A percentile compares a stretch with the other conserved stretches of the same genome.
Evolutionary conservation across 2,888 invertebrate species (phyloP).

Genomic region (Cephus pulcher): DNA sequence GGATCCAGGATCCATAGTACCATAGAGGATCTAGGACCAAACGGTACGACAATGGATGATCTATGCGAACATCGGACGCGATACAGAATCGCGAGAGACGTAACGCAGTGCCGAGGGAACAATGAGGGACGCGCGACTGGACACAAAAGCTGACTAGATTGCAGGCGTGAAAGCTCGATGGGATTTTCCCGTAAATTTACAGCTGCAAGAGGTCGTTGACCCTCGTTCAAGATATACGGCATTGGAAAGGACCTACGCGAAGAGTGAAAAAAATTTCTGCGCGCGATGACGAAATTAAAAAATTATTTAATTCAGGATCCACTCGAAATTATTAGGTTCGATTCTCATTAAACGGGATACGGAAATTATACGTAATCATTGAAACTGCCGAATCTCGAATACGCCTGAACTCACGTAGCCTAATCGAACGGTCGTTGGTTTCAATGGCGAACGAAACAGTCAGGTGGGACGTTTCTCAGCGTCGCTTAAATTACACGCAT

Average conservation of each 20-base stretch:
- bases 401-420: neutral
- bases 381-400: neutral
- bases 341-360: neutral
- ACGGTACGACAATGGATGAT: conserved; percentile 36
- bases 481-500: neutral
- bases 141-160: conserved; percentile 42
- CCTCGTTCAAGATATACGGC: neutral
- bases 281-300: neutral
- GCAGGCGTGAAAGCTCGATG: conserved; percentile 41
- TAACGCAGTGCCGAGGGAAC: conserved; percentile 14
- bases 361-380: neutral
- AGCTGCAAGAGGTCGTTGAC: neutral
- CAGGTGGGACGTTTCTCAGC: neutral
- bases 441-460: neutral
- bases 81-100: conserved; percentile 34
- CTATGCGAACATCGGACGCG: conserved; percentile 36
- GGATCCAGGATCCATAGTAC: neutral
- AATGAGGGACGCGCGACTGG: conserved; percentile 20
- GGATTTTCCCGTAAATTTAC: neutral
- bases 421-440: neutral
- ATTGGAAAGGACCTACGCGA: rapidly evolving
- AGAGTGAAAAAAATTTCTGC: neutral
- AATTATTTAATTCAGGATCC: neutral
- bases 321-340: too few species aligned
- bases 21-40: neutral